Conservation (phyloP, 2,888 invertebrate genomes). For the Drosophila atripex region DNA sequence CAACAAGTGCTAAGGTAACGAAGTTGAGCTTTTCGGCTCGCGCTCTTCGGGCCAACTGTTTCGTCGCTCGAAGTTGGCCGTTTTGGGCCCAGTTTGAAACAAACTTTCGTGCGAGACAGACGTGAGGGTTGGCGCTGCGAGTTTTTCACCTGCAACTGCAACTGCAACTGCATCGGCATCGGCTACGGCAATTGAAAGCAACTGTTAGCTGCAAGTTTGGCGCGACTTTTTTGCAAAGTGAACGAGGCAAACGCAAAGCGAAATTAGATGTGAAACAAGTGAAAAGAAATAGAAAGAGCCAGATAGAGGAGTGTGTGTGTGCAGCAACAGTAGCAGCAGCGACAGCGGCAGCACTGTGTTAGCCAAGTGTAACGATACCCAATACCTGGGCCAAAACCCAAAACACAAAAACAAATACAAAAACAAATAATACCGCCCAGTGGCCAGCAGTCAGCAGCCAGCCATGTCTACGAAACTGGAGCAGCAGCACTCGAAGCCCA, state of each 20-base stretch:
- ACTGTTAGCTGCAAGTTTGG: slow-evolving; percentile 50
- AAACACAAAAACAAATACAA: slow-evolving; percentile 13
- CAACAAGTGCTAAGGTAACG: slow-evolving; percentile 31
- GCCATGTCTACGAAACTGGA: slow-evolving; percentile 77
- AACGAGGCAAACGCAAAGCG: slow-evolving; percentile 39
- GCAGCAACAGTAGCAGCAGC: slow-evolving; percentile 25
- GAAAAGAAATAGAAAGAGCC: slow-evolving; percentile 63
- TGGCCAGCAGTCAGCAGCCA: slow-evolving; percentile 32
- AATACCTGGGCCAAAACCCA: slow-evolving; percentile 27
- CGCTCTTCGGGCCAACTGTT: slow-evolving; percentile 13
- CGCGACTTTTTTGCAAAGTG: slow-evolving; percentile 59
- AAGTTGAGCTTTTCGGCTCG: slow-evolving; percentile 18
- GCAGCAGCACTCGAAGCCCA: slow-evolving; percentile 83
- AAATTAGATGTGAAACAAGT: slow-evolving; percentile 57
- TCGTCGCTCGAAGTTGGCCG: neutral
- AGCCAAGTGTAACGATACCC: slow-evolving; percentile 63
- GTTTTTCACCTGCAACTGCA: slow-evolving; percentile 15
- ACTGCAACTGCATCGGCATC: slow-evolving; percentile 4
- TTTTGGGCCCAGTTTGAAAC: slow-evolving; percentile 70
- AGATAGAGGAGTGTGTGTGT: slow-evolving; percentile 47
- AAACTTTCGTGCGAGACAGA: slow-evolving; percentile 79
- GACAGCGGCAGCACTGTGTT: slow-evolving; percentile 35
- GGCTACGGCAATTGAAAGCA: slow-evolving; percentile 1
- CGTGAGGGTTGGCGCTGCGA: slow-evolving; percentile 50
- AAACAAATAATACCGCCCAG: slow-evolving; percentile 36